Evolutionary conservation across 2,113 vertebrate genomes (phyloP).

Genomic region (Stictonetta naevosa): DNA sequence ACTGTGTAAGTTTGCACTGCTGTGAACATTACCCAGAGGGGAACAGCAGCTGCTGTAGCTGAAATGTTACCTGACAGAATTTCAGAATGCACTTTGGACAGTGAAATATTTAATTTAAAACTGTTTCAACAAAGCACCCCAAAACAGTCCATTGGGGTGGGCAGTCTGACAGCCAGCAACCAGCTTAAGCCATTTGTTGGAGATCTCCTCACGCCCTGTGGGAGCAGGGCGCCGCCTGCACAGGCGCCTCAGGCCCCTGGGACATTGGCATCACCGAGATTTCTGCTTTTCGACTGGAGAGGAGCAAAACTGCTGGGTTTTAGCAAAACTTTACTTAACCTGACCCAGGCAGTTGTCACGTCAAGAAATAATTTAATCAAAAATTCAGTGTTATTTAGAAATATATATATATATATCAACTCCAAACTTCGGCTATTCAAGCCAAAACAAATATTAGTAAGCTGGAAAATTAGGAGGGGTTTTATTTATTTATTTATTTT

Average conservation of each 20-base stretch:
- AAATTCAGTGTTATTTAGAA: not conserved
- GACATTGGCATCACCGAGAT: accelerated
- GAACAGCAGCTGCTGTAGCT: not conserved
- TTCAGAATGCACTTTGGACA: not conserved
- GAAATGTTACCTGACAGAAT: not conserved
- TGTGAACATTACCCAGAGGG: not conserved
- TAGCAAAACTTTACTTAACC: not conserved
- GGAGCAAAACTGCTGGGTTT: not conserved
- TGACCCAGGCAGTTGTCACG: not conserved
- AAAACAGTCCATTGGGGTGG: not conserved
- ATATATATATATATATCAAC: not conserved
- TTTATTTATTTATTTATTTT: not conserved
- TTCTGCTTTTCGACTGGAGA: not conserved
- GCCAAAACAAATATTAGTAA: not conserved
- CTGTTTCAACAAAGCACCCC: constrained; percentile 13
- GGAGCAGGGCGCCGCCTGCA: accelerated
- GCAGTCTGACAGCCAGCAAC: not conserved
- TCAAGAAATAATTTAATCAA: not conserved
- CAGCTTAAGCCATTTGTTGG: not conserved
- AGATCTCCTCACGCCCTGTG: not conserved
- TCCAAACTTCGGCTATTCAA: not conserved
- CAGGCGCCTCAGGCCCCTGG: accelerated
- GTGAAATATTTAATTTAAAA: constrained; percentile 15
- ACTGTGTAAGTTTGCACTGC: not conserved
- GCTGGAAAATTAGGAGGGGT: not conserved